Evolutionary conservation across 2,888 invertebrate genomes (phyloP), one percentile per base, ranked within the genome.

Genomic region (Xanthia togata): DNA sequence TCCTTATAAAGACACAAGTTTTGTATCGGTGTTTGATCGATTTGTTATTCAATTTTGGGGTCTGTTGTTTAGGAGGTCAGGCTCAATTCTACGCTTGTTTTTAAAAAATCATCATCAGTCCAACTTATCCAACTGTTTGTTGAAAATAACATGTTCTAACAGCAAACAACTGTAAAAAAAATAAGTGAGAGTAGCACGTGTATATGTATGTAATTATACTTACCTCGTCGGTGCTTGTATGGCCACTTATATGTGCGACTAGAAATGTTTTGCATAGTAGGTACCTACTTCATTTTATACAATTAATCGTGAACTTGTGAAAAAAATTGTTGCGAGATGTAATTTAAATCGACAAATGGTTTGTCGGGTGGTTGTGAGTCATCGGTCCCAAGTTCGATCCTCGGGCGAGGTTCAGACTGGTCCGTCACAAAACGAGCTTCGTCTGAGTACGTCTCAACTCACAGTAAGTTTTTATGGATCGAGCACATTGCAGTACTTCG

Each of bases 1-100:
- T 91, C 91, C 92, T 91, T 76, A 55, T 38, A 55, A 44, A 57
- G 55, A 65, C 55, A 53, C 53, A 23, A 17, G 70, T 70, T 83
- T 78, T 67, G 31, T 78, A 35, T 50, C 23, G 17, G 17, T 82
- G 44, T 82, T 44, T 65, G 3, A 62, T 70, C 3, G 44, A 70
- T 44, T 57, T 31, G 17, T 67, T 26, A 26, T 78, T 55, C 1
- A 23, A 62, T 62, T 67, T 77, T 62, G 11, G 38, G n/a, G 17
- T 35, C 4, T 31, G n/a, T 70, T 64, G 57, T 23, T 26, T 26
- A 3, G 5, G 47, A 17, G 20, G 57, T 17, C 12, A 50, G 41
- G 12, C 11, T 44, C 17, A 44, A 47, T 75, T 55, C 8, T 17
- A 44, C n/a, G 14, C 5, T n/a, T 41, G 23, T 35, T 14, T 67